Conservation (phyloP, 2,888 invertebrate species). For the Eilema sororculum region DNA sequence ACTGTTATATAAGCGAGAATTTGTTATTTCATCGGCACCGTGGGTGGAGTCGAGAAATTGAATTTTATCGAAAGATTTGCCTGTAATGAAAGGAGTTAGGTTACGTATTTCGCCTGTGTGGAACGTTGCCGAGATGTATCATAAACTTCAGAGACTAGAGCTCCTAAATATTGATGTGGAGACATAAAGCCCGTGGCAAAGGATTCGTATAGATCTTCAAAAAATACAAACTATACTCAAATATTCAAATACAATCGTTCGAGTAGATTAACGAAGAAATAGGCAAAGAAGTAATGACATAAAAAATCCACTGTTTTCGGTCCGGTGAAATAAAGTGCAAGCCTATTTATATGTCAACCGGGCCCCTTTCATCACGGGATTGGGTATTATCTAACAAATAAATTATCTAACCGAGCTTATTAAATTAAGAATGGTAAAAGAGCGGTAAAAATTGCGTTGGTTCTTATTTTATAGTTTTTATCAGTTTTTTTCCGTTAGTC, state of each 20-base stretch:
- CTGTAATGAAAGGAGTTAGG: conserved; percentile 3
- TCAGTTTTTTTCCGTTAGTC: no score
- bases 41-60: conserved; percentile 10
- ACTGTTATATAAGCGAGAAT: conserved; percentile 12
- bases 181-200: neutral
- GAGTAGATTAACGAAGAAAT: neutral
- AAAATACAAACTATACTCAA: neutral
- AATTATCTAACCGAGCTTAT: no score
- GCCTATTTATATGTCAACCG: no score
- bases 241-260: neutral
- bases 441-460: no score
- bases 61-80: conserved; percentile 16
- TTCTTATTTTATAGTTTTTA: no score
- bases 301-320: neutral
- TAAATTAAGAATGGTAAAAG: no score
- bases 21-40: conserved; percentile 10
- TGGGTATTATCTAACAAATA: no score
- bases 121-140: neutral
- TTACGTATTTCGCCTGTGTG: neutral
- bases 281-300: no score
- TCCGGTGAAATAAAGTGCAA: neutral
- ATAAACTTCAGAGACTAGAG: neutral
- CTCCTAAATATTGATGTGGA: neutral
- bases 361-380: no score
- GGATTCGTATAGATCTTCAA: neutral